Conservation (phyloP, 2,888 invertebrate species). For the Ariolimax columbianus region DNA sequence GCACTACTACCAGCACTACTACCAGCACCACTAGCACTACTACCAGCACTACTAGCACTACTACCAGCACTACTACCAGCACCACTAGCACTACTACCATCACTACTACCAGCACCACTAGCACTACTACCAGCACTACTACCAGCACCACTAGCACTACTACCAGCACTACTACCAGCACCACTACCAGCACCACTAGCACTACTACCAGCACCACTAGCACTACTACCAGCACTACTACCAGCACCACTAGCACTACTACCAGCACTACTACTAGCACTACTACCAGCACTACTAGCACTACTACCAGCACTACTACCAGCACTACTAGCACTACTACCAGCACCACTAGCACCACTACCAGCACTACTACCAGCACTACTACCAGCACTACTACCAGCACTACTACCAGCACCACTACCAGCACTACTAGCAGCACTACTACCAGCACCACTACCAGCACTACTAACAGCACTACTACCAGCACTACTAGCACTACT, state of each 20-base stretch:
- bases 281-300: conserved; percentile 3
- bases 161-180: not conserved
- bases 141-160: conserved; percentile 15
- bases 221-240: conserved; percentile 6
- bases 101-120: conserved; percentile 23
- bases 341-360: conserved; percentile 10
- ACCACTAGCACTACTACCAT: conserved; percentile 24
- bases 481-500: conserved; percentile 25
- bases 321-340: conserved; percentile 15
- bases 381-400: conserved; percentile 13
- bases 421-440: too few species aligned
- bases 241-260: not conserved
- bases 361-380: not conserved
- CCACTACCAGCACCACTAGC: conserved; percentile 13
- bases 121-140: conserved; percentile 16
- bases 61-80: conserved; percentile 23
- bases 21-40: not conserved
- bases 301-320: conserved; percentile 7
- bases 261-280: conserved; percentile 14
- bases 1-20: too few species aligned
- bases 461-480: too few species aligned
- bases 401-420: conserved; percentile 21
- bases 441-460: too few species aligned
- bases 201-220: not conserved
- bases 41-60: conserved; percentile 12